phyloP scores from a whole-genome alignment of 2,113 vertebrate genomes.

The Rhea americana region DNA sequence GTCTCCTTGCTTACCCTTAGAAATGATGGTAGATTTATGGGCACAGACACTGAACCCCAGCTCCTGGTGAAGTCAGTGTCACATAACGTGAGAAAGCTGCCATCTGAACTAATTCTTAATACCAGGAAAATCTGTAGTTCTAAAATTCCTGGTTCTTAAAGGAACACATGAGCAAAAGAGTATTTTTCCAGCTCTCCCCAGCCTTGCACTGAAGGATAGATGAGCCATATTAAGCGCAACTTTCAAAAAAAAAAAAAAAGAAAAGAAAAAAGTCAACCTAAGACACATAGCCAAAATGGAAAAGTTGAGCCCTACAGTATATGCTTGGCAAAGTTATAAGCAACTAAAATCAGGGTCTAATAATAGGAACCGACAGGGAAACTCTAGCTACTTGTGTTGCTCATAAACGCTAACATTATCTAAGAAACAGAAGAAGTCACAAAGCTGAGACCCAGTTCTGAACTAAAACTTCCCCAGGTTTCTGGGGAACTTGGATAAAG shows the following conservation, averaged over 20 bases:
- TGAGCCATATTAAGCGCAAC: constrained; percentile 35
- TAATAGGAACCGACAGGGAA: constrained; percentile 61
- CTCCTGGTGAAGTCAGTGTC: background rate
- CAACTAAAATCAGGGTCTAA: constrained; percentile 27
- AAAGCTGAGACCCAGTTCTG: background rate
- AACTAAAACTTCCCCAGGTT: background rate
- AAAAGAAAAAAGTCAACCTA: background rate
- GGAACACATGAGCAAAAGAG: background rate
- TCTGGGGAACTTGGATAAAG: background rate
- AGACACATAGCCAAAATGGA: background rate
- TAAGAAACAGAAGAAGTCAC: constrained; percentile 6
- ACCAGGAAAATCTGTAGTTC: constrained; percentile 15
- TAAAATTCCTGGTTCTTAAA: background rate
- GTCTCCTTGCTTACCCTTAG: background rate
- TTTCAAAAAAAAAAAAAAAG: background rate
- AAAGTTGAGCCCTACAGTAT: constrained; percentile 29
- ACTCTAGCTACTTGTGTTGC: constrained; percentile 54
- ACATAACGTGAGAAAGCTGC: background rate
- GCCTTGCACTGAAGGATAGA: background rate
- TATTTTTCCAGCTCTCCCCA: constrained; percentile 18
- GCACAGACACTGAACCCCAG: background rate
- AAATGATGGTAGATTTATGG: background rate
- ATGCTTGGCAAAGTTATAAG: constrained; percentile 53
- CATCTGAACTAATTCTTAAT: background rate
- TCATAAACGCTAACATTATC: background rate